Evolutionary conservation across 2,797 vertebrate species (phyloP).

Genomic region (Eleutherodactylus coqui): DNA sequence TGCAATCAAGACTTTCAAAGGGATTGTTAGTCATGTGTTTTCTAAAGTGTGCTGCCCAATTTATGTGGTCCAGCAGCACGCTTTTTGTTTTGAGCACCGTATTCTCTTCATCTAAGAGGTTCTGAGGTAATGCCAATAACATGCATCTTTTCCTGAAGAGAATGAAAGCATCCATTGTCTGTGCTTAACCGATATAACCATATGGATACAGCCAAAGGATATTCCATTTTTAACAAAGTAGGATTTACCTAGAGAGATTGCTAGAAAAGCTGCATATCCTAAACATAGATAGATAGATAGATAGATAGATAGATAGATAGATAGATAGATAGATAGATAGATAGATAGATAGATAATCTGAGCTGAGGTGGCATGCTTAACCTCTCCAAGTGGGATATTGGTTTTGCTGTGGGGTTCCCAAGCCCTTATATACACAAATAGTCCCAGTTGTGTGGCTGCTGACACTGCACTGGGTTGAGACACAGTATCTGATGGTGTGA

Average conservation of each 20-base stretch:
- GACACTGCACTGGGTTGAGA: too few species aligned
- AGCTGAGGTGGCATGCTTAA: too few species aligned
- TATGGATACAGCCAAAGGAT: background rate
- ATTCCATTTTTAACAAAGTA: background rate
- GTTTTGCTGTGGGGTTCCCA: too few species aligned
- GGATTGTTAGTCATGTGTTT: slow-evolving; percentile 17
- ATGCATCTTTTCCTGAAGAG: background rate
- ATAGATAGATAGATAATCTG: too few species aligned
- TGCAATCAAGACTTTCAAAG: slow-evolving; percentile 11
- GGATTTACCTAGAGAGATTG: background rate
- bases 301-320: too few species aligned
- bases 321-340: too few species aligned
- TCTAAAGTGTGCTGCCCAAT: background rate
- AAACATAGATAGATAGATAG: too few species aligned
- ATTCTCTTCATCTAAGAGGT: background rate
- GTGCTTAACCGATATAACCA: background rate
- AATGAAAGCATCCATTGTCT: background rate
- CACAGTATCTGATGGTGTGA: too few species aligned
- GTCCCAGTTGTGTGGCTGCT: too few species aligned
- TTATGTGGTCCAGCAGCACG: background rate
- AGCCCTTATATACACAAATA: too few species aligned
- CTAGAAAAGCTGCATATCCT: background rate
- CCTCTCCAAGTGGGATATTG: too few species aligned
- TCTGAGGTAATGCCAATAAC: background rate
- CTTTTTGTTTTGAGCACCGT: background rate